Conservation (phyloP, 2,888 invertebrate genomes). For the Papilio protenor region DNA sequence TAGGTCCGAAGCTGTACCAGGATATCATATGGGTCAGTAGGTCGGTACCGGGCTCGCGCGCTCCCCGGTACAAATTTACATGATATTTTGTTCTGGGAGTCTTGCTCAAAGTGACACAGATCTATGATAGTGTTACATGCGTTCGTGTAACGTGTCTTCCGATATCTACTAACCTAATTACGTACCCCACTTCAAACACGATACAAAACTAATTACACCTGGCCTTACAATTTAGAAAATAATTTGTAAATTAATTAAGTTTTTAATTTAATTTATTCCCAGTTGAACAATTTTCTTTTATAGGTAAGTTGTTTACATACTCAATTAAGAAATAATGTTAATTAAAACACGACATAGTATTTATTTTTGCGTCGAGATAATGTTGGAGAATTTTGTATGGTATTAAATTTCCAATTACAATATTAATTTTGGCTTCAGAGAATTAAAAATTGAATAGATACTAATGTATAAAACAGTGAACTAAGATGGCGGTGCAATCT, state of each 20-base stretch:
- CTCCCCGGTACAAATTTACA: slow-evolving; percentile 32
- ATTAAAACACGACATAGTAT: not conserved
- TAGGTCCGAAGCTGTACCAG: slow-evolving; percentile 16
- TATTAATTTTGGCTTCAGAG: too few relatives aligned
- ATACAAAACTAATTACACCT: slow-evolving; percentile 5
- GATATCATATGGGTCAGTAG: slow-evolving; percentile 44
- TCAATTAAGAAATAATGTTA: not conserved
- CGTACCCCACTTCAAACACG: slow-evolving; percentile 20
- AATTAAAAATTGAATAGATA: too few relatives aligned
- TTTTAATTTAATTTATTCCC: not conserved
- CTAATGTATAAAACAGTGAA: too few relatives aligned
- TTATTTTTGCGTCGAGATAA: not conserved
- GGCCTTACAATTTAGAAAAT: slow-evolving; percentile 1
- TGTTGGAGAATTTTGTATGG: too few relatives aligned
- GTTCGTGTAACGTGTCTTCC: slow-evolving; percentile 3
- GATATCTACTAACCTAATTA: slow-evolving; percentile 30
- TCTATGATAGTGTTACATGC: slow-evolving; percentile 9
- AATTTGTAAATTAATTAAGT: slow-evolving; percentile 1
- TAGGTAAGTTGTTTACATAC: not conserved
- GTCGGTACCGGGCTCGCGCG: slow-evolving; percentile 43
- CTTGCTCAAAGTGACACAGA: not conserved
- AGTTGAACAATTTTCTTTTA: not conserved
- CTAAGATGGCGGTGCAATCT: too few relatives aligned
- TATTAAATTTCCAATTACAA: too few relatives aligned
- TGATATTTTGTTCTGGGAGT: slow-evolving; percentile 10